Conservation (phyloP, 2,797 vertebrate genomes). For the Poecilia velifera region DNA sequence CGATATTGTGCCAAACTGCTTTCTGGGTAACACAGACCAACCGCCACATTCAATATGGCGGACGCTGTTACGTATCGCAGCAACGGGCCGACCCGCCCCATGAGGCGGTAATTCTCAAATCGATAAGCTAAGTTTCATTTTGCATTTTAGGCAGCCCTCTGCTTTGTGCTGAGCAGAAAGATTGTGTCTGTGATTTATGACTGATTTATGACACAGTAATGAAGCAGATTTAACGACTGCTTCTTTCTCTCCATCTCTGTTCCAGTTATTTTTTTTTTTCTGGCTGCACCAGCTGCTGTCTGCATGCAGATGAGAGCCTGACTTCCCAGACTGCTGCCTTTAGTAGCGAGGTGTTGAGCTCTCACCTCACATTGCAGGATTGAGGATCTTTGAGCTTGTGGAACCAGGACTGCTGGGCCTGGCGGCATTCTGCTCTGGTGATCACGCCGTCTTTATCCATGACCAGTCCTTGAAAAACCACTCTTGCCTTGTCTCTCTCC, state of each 20-base stretch:
- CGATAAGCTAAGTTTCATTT: neutral
- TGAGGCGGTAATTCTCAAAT: neutral
- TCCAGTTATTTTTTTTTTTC: neutral
- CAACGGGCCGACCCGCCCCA: too few relatives aligned
- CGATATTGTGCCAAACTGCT: too few relatives aligned
- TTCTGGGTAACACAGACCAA: too few relatives aligned
- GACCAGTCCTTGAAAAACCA: constrained; percentile 84
- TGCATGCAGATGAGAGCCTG: constrained; percentile 40
- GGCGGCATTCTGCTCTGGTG: constrained; percentile 82
- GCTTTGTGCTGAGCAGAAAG: neutral
- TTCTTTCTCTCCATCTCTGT: constrained; percentile 15
- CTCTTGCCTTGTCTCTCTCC: constrained; percentile 85
- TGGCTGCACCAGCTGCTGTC: constrained; percentile 18
- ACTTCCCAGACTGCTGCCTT: constrained; percentile 6
- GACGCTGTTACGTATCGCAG: too few relatives aligned
- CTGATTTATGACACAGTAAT: neutral
- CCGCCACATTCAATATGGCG: too few relatives aligned
- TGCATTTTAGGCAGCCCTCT: neutral
- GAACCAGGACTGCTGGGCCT: constrained; percentile 90
- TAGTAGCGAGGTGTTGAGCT: neutral
- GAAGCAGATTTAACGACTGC: constrained; percentile 13
- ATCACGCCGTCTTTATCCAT: constrained; percentile 82
- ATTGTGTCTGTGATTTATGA: neutral
- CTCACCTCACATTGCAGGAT: constrained; percentile 94
- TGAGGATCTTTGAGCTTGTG: constrained; percentile 86